phyloP scores from a whole-genome alignment of 2,113 vertebrate genomes.

The Ailuropoda melanoleuca region DNA sequence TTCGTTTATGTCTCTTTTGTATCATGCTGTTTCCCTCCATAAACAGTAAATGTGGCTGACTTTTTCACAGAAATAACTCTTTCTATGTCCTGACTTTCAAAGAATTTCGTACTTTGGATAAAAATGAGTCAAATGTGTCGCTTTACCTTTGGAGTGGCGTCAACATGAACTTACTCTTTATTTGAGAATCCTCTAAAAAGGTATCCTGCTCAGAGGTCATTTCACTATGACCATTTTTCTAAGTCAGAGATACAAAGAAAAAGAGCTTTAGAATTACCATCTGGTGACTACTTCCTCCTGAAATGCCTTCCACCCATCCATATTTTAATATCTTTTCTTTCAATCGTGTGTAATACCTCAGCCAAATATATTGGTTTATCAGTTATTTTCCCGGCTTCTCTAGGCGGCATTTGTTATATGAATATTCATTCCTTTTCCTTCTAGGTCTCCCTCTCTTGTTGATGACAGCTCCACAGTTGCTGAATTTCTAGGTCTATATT shows the following conservation, averaged over 20 bases:
- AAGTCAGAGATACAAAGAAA: slow-evolving; percentile 58
- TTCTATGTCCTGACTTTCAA: slow-evolving; percentile 6
- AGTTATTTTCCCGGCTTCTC: slow-evolving; percentile 74
- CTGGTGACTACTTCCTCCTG: slow-evolving; percentile 30
- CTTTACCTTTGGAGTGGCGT: neutral
- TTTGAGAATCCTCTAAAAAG: neutral
- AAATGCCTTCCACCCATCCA: slow-evolving; percentile 69
- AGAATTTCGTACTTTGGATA: neutral
- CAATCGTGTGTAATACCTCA: slow-evolving; percentile 73
- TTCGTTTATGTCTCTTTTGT: slow-evolving; percentile 14
- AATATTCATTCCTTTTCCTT: slow-evolving; percentile 78
- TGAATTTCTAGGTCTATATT: neutral
- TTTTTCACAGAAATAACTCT: slow-evolving; percentile 10
- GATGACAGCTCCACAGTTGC: slow-evolving; percentile 44
- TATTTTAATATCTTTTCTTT: slow-evolving; percentile 75
- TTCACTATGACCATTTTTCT: slow-evolving; percentile 41
- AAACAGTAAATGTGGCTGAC: neutral
- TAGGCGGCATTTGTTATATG: slow-evolving; percentile 75
- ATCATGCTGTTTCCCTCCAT: slow-evolving; percentile 34
- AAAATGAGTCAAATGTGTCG: neutral
- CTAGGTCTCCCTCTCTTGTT: slow-evolving; percentile 45
- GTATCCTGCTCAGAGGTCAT: slow-evolving; percentile 27
- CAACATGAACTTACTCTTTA: neutral
- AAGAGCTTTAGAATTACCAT: slow-evolving; percentile 65
- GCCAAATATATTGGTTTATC: slow-evolving; percentile 76